Evolutionary conservation across 2,888 invertebrate genomes (phyloP), one percentile per base, ranked within the genome.

Genomic region (Rhorus exstirpatorius): DNA sequence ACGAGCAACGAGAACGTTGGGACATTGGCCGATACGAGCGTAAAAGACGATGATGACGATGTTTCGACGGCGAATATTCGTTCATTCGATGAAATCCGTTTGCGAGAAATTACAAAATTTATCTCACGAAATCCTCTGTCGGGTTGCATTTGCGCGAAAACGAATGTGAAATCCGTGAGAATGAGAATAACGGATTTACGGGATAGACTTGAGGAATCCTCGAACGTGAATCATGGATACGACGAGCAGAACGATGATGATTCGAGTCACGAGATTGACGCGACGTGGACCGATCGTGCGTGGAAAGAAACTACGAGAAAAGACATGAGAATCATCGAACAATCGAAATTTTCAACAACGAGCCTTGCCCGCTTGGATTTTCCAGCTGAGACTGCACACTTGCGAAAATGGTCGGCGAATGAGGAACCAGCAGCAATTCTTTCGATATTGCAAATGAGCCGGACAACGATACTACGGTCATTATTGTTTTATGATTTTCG

Each of bases 101-200:
- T 6, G 10, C 41, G 41, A 41, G 38, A 46, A 10, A 12, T 41
- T 17, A 38, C 17, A 12, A 41, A 63, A 31, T 38, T 31, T 10
- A 19, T 26, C 63, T 10, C 41, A 1, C 21, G n/a, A 35, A 65
- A 70, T 41, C 14, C 61, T 17, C 14, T 49, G 7, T 55, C 65
- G 19, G 31, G 76, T n/a, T 83, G 83, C 46, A 49, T 26, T 21
- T 83, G 83, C 24, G 10, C 8, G 4, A 58, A 51, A 31, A 12
- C 8, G 8, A 53, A 65, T 7, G 19, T 26, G 17, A 31, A 19
- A 46, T 49, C 67, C 0, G 10, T 51, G 1, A 53, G 8, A 17
- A 8, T 31, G 1, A 17, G 1, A 1, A 58, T 10, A 10, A 0
- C 44, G 4, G 49, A 55, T 7, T 10, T 8, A 6, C 14, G 3